These are phyloP conservation scores for Catharus bicknelli DNA, from an alignment of 2,113 vertebrate genomes.

Conservation along the genomic window DNA sequence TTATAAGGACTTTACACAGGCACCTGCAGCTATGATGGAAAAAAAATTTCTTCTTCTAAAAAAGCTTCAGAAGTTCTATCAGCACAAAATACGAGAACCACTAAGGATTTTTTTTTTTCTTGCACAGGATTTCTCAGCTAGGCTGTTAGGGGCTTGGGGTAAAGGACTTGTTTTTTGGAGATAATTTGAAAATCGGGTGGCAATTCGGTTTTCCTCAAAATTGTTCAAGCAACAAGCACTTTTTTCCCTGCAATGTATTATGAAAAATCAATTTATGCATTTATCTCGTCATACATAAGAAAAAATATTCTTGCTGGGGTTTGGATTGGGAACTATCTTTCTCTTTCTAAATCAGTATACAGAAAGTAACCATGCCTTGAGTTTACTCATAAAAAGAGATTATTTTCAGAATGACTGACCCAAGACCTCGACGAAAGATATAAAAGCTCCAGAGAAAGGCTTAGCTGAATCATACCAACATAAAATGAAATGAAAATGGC, in stretches of 20 bases:
- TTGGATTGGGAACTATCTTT: neutral
- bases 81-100: neutral
- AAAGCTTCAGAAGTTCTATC: neutral
- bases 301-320: neutral
- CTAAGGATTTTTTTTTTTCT: neutral
- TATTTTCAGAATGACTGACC: slow-evolving; percentile 49
- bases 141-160: neutral
- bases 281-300: neutral
- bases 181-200: neutral
- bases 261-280: neutral
- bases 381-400: slow-evolving; percentile 28
- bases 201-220: neutral
- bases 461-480: slow-evolving; percentile 24
- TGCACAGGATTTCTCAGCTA: neutral
- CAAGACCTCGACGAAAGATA: neutral
- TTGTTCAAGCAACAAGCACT: neutral
- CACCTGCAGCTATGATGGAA: neutral
- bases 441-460: slow-evolving; percentile 12
- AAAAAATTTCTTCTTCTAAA: neutral
- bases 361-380: slow-evolving; percentile 21
- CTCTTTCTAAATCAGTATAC: neutral
- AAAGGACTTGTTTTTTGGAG: neutral
- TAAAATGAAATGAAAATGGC: slow-evolving; percentile 32
- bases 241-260: neutral
- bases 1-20: neutral